Conservation (phyloP, 2,888 invertebrate genomes). For the Agrochola lota region DNA sequence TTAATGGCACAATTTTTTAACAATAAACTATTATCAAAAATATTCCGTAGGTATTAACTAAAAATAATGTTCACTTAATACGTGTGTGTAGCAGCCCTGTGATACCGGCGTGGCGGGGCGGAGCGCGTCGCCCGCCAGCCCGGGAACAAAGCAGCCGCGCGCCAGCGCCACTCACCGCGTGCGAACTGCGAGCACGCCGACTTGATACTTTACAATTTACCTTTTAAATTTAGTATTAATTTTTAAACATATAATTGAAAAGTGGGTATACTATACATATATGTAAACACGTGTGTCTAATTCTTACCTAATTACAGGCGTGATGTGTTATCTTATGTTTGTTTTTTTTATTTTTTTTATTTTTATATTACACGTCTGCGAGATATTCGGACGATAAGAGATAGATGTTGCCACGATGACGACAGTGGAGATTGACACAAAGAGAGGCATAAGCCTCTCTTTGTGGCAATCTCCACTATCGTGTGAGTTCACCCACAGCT, state of each 20-base stretch:
- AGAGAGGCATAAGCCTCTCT: too few species aligned
- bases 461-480: too few species aligned
- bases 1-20: neutral
- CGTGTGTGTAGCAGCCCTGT: slow-evolving; percentile 75
- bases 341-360: too few species aligned
- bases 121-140: slow-evolving; percentile 82
- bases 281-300: too few species aligned
- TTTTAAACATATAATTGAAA: neutral
- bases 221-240: slow-evolving; percentile 2
- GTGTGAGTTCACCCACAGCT: too few species aligned
- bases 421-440: neutral
- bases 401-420: too few species aligned
- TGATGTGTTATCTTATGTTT: neutral
- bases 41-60: neutral
- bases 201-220: slow-evolving; percentile 73
- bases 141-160: slow-evolving; percentile 88
- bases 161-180: slow-evolving; percentile 84
- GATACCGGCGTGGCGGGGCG: slow-evolving; percentile 62
- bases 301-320: neutral
- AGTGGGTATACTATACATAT: neutral
- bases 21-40: neutral
- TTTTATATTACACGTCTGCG: neutral
- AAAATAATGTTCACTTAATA: neutral
- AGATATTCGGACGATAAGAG: neutral
- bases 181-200: slow-evolving; percentile 49